Evolutionary conservation across 2,113 vertebrate species (phyloP).

Genomic region (Xyrauchen texanus): DNA sequence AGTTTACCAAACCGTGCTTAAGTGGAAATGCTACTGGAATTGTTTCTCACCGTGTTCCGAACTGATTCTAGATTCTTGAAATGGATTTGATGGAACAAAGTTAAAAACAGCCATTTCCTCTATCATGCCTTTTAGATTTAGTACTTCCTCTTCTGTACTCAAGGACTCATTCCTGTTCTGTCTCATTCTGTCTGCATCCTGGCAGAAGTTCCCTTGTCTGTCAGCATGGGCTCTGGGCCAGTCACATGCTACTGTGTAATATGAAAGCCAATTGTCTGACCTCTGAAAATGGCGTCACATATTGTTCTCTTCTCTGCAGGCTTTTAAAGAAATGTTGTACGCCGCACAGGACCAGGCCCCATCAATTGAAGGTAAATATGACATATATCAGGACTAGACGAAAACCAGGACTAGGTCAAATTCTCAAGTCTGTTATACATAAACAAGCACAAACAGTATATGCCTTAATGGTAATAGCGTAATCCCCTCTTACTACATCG

Average conservation of each 20-base stretch:
- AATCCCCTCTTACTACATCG: too few species aligned
- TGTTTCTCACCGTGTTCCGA: too few species aligned
- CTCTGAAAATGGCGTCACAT: not conserved
- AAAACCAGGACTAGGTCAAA: too few species aligned
- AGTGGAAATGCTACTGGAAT: too few species aligned
- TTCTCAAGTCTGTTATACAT: too few species aligned
- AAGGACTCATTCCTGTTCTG: constrained; percentile 9
- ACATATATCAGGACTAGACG: not conserved
- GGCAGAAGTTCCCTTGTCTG: constrained; percentile 28
- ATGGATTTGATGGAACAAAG: not conserved
- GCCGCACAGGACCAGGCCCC: constrained; percentile 98
- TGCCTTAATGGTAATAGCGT: too few species aligned
- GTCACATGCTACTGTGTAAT: constrained; percentile 41
- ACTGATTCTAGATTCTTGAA: not conserved
- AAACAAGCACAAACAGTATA: too few species aligned
- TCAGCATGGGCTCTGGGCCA: constrained; percentile 7
- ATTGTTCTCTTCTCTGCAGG: constrained; percentile 71
- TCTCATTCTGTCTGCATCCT: constrained; percentile 10
- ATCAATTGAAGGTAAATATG: constrained; percentile 85
- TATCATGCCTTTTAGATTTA: not conserved
- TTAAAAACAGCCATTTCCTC: constrained; percentile 37
- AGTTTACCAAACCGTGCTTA: too few species aligned
- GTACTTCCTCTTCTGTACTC: constrained; percentile 34
- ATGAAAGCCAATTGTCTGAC: constrained; percentile 14
- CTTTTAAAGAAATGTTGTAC: constrained; percentile 98